phyloP scores from a whole-genome alignment of 2,888 invertebrate genomes.

The Eristalinus aeneus region DNA sequence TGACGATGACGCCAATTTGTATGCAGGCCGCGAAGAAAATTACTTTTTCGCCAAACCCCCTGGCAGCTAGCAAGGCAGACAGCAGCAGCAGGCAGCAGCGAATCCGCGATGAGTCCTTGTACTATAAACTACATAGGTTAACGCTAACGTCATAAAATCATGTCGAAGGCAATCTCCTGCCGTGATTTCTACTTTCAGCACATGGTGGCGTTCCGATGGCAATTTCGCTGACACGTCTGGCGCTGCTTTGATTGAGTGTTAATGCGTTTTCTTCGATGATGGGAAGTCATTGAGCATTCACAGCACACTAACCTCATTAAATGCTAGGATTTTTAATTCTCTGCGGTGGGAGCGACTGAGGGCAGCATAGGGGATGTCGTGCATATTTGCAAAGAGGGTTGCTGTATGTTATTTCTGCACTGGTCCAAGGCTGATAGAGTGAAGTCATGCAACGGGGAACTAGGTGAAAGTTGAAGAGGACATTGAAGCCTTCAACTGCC shows the following conservation, averaged over 20 bases:
- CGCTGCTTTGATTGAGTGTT: slow-evolving; percentile 66
- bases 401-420: neutral
- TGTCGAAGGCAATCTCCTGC: slow-evolving; percentile 60
- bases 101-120: slow-evolving; percentile 48
- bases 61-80: too few relatives aligned
- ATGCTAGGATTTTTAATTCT: slow-evolving; percentile 54
- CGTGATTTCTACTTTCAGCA: slow-evolving; percentile 63
- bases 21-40: slow-evolving; percentile 67
- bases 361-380: neutral
- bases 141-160: slow-evolving; percentile 67
- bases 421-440: neutral
- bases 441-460: neutral
- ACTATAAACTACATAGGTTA: slow-evolving; percentile 64
- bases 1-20: slow-evolving; percentile 64
- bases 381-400: too few relatives aligned
- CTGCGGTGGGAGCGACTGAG: neutral
- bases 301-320: slow-evolving; percentile 64
- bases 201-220: slow-evolving; percentile 57
- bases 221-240: slow-evolving; percentile 65
- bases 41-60: slow-evolving; percentile 55
- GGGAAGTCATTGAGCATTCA: slow-evolving; percentile 60
- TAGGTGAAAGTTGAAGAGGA: too few relatives aligned
- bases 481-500: too few relatives aligned
- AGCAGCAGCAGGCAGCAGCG: neutral
- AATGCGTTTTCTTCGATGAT: slow-evolving; percentile 54